Evolutionary conservation across 2,113 vertebrate genomes (phyloP), one percentile per base, ranked within the genome.

Genomic region (Gorsachius goisagi): DNA sequence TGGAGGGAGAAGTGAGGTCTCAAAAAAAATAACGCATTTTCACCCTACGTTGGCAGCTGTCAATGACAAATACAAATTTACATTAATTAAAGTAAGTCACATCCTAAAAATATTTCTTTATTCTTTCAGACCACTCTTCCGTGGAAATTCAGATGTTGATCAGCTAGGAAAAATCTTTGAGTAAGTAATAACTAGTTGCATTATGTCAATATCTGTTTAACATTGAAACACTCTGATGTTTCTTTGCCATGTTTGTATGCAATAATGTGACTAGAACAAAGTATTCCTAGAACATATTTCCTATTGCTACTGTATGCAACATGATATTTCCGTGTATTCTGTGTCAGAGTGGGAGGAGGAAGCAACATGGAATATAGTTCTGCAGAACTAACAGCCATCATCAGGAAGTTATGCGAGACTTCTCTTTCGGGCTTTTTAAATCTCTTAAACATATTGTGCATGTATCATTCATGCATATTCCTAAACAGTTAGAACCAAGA

Each of bases 91-190:
- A 89, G 45, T 60, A 90, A 89, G 32, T 83, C 30, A 47, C 5
- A 64, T 88, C 30, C 56, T 93, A 96, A 97, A 96, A 83, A 41
- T 75, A 7, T 87, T 30, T 88, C 90, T 98, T 97, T 96, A 63
- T 97, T 97, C 80, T 98, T 94, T 91, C 91, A 98, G 99, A 97
- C 99, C 99, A 58, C 98, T 99, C 91, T 99, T 99, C 98, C 98
- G 99, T 97, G 99, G 99, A 96, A 99, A 98, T 97, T 99, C 99
- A 60, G 99, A 99, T 98, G 99, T 99, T 86, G 99, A 99, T 98
- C 99, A 99, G 90, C 98, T 99, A 97, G 99, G 99, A 97, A 99
- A 99, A 98, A 99, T 99, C 96, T 99, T 99, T 97, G 99, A 99
- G 99, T 99, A 98, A 99, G 99, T 99, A 98, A 56, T 62, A 63